Evolutionary conservation across 2,888 invertebrate genomes (phyloP), one percentile per base, ranked within the genome.

Genomic region (Pardosa pseudoannulata): DNA sequence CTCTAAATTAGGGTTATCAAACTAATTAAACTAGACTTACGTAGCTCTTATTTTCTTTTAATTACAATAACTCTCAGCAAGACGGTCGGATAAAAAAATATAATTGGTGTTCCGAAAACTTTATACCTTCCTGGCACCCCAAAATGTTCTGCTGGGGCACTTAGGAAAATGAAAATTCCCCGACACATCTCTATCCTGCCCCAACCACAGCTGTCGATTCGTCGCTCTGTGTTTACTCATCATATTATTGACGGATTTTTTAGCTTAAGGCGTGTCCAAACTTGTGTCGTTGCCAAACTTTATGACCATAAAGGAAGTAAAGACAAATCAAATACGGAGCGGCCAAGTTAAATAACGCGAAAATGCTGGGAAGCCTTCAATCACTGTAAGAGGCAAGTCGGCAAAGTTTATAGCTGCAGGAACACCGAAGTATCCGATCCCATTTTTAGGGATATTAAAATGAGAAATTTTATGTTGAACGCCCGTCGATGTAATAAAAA

Each of bases 381-480:
- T 46, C 41, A 16, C 41, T 11, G 6, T 46, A 46, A 46, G 41
- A 16, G 41, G 41, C 41, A 16, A 13, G 41, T 46, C 41, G 41
- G 16, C 6, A 16, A 13, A 16, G 9, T 46, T 46, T 46, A 46
- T 46, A 13, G 41, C 41, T 11, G 41, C 9, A 9, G 41, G 41
- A 16, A 46, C 5, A 46, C 2, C 16, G 9, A 16, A 46, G 2
- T 46, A 46, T 46, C 9, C 13, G 9, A 2, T 46, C 41, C 41
- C 16, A 46, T 46, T 71, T 75, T 56, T 50, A 78, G 70, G 72
- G 65, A 72, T 71, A 83, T 83, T 76, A 78, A 83, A 83, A 64
- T 78, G 46, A 62, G 56, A 71, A 50, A 76, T 72, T 76, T 83
- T 83, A 76, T 83, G 50, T 65, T 46, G 62, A 71, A 71, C 65